phyloP scores from a whole-genome alignment of 2,797 vertebrate genomes.

The Coendou prehensilis region DNA sequence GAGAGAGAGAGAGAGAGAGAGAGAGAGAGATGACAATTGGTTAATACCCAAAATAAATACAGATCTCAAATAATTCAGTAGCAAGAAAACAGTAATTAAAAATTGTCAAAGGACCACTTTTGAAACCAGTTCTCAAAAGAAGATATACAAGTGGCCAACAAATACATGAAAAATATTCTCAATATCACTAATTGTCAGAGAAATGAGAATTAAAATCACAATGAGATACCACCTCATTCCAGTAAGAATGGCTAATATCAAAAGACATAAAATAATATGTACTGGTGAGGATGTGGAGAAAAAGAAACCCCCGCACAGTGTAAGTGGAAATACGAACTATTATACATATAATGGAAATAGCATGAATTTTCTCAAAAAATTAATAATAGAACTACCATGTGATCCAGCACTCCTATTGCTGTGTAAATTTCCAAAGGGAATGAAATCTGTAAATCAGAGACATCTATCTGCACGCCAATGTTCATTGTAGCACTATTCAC shows the following conservation, averaged over 20 bases:
- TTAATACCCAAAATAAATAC: neutral
- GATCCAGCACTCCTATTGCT: no score
- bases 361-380: neutral
- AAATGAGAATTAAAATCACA: no score
- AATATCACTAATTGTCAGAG: no score
- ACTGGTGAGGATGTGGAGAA: neutral
- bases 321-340: neutral
- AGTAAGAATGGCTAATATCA: neutral
- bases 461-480: neutral
- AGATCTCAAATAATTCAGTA: neutral
- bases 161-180: no score
- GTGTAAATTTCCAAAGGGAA: no score
- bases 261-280: neutral
- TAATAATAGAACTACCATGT: neutral
- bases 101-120: neutral
- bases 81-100: neutral
- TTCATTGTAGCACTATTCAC: neutral
- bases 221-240: neutral
- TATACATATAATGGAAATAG: neutral
- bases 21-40: no score
- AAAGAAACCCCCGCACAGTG: neutral
- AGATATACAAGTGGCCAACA: no score
- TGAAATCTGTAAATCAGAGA: neutral
- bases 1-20: no score
- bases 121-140: no score